These are phyloP conservation scores for Orthosia cruda DNA, from an alignment of 2,888 invertebrate species.

Conservation along the genomic window DNA sequence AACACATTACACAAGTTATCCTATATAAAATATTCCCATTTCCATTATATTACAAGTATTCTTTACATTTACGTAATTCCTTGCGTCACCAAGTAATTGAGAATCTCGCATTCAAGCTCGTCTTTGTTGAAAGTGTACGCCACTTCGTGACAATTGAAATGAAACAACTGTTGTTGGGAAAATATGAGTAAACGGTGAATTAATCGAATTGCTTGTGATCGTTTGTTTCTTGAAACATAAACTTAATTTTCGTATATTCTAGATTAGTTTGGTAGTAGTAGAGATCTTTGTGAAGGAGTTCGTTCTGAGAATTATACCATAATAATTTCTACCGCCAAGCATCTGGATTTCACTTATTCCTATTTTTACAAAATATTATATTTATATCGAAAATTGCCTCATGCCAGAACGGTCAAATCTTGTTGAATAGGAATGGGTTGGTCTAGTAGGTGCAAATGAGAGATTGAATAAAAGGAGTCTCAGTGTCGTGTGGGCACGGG, in stretches of 20 bases:
- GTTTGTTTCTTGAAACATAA: conserved; percentile 10
- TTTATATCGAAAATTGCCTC: too few relatives aligned
- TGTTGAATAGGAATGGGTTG: too few relatives aligned
- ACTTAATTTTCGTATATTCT: background rate
- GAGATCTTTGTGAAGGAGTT: too few relatives aligned
- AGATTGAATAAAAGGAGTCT: too few relatives aligned
- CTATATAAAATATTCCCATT: background rate
- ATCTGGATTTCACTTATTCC: too few relatives aligned
- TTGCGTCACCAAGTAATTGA: conserved; percentile 19
- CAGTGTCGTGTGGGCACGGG: too few relatives aligned
- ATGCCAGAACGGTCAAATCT: too few relatives aligned
- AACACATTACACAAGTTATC: background rate
- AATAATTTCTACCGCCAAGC: too few relatives aligned
- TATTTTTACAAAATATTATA: too few relatives aligned
- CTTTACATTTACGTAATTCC: conserved; percentile 26
- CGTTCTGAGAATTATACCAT: too few relatives aligned
- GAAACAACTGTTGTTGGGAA: conserved; percentile 17
- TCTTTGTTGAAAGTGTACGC: conserved; percentile 29
- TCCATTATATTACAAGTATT: conserved; percentile 13
- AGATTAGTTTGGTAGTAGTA: too few relatives aligned
- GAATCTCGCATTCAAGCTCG: conserved; percentile 16
- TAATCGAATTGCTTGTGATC: conserved; percentile 15
- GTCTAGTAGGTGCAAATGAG: too few relatives aligned
- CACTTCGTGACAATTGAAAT: conserved; percentile 11
- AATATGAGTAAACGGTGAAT: conserved; percentile 5